Percentiles rank a stretch among this genome's conserved stretches.
Conservation (phyloP, 1,140 invertebrate genomes). For the Bombus polaris region DNA sequence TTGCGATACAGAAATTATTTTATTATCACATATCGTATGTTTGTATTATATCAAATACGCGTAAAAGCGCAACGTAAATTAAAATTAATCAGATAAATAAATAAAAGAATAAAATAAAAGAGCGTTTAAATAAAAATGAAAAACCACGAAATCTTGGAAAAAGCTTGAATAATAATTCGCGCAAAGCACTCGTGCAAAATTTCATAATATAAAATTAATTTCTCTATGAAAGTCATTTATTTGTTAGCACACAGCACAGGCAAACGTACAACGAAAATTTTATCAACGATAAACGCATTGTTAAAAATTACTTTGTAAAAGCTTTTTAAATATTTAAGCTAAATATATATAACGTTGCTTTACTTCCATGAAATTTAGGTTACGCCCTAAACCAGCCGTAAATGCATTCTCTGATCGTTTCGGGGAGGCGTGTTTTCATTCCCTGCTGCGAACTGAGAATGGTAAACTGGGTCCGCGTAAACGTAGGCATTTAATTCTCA, state of each 20-base stretch:
- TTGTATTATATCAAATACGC: too few species aligned
- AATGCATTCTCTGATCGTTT: neutral
- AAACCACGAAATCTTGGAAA: too few species aligned
- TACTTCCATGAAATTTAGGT: neutral
- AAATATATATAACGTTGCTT: neutral
- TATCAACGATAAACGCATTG: neutral
- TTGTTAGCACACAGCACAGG: too few species aligned
- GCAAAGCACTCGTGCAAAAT: too few species aligned
- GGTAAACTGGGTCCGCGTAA: slow-evolving; percentile 1
- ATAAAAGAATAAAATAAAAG: neutral
- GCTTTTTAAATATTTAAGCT: neutral
- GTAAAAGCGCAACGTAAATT: too few species aligned
- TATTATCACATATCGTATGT: too few species aligned
- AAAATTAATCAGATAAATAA: neutral
- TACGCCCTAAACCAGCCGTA: neutral
- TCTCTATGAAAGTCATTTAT: too few species aligned
- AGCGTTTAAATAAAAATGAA: too few species aligned
- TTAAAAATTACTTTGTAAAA: too few species aligned
- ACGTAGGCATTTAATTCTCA: slow-evolving; percentile 16
- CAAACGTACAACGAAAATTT: neutral
- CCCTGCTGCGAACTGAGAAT: slow-evolving; percentile 8
- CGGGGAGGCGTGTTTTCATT: neutral
- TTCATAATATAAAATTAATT: too few species aligned
- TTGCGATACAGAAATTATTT: too few species aligned
- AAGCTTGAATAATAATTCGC: too few species aligned